A percentile compares a stretch with the other conserved stretches of the same genome.
Conservation (phyloP, 2,888 invertebrate species). For the Aquatica leii region DNA sequence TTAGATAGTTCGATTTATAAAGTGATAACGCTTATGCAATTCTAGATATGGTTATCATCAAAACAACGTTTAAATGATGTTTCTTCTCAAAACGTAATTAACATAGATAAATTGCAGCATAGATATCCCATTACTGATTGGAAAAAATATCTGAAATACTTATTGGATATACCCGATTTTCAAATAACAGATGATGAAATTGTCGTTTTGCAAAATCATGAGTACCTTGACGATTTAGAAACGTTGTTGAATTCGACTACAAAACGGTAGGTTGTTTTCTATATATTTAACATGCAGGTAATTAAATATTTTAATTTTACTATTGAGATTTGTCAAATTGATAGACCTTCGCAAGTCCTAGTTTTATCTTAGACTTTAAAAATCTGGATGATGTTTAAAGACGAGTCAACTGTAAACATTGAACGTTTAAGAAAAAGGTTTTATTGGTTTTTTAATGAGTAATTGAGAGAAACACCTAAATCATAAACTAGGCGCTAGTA, state of each 20-base stretch:
- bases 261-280: slow-evolving; percentile 56
- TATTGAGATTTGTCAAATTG: no score
- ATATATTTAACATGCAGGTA: slow-evolving; percentile 13
- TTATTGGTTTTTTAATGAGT: no score
- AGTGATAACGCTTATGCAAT: background rate
- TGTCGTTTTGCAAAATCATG: slow-evolving; percentile 85
- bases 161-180: slow-evolving; percentile 71
- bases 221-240: slow-evolving; percentile 78
- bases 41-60: slow-evolving; percentile 57
- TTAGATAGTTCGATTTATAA: no score
- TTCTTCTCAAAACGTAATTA: slow-evolving; percentile 89
- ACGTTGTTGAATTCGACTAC: slow-evolving; percentile 64
- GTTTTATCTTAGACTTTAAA: no score
- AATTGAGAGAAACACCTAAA: no score
- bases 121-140: slow-evolving; percentile 82
- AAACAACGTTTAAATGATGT: slow-evolving; percentile 70
- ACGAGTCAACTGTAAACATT: no score
- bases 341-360: no score
- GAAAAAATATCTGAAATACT: slow-evolving; percentile 82
- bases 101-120: slow-evolving; percentile 74
- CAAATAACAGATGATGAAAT: slow-evolving; percentile 73
- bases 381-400: no score
- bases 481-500: no score
- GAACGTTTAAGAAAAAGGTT: no score
- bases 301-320: no score